Evolutionary conservation across 2,888 invertebrate species (phyloP), one percentile per base, ranked within the genome.

Genomic region (Drosophila antonietae): DNA sequence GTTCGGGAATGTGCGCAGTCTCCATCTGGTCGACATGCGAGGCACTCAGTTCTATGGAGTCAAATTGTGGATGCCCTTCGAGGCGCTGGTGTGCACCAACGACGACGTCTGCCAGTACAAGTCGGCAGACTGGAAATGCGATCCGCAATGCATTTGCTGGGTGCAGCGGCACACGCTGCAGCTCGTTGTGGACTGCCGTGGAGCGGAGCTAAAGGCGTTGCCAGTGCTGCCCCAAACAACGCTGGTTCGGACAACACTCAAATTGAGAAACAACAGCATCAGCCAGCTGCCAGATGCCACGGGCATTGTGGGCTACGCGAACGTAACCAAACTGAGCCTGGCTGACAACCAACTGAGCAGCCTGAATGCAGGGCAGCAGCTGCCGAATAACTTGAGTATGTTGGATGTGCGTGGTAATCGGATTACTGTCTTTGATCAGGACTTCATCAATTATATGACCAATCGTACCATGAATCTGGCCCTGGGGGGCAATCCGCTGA

Each of bases 401-500:
- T 86, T 95, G 51, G 93, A 94, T 68, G 82, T 96, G 39, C 91
- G 94, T 46, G 90, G 93, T 59, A 96, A 96, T 86, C 92, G 93
- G 56, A 82, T 96, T 1, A 93, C 91, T 0, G 86, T 83, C 39
- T 70, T 95, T 67, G 93, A 93, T 90, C 88, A 86, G 18, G 87
- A 89, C 1, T 90, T 93, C 1, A 81, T 94, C 5, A 64, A 61
- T 8, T 85, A 90, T n/a, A 78, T 95, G 15, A 91, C 91, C 1
- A 91, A 92, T 28, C 92, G 93, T 2, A 90, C 95, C n/a, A 92
- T 91, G 64, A 91, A 90, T 43, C 76, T 95, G 28, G 94, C 94
- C 83, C 90, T 96, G 43, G 93, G 94, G 9, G 92, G 93, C 18
- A 97, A 96, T 90, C 95, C 95, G 0, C 94, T 96, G 93, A 89